Base-by-base conservation (phyloP, 2,797 vertebrate genomes). In the Neomorphus geoffroyi region DNA sequence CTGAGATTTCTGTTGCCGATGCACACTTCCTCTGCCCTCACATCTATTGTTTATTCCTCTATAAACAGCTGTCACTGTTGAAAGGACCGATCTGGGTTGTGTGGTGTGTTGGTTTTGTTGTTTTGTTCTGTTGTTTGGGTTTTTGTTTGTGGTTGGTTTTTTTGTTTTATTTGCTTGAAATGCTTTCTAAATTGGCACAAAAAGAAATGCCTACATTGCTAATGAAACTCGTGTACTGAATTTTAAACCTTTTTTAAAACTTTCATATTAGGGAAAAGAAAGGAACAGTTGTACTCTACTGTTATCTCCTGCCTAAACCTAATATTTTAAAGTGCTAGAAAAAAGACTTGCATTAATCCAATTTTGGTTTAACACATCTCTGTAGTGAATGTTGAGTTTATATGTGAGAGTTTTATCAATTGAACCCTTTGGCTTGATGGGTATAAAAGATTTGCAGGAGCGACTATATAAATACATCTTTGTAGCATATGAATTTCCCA, bases 21-120 rank as follows among this genome's bases (percentile, higher is more conserved):
- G 17, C 56, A 56, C 19, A 4, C 18, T 87, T 81, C 79, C 67
- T 72, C 51, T 81, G 3, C 67, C 45, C 41, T 82, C 72, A 32
- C 32, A 17, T 84, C 71, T 73, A 2, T 75, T 13, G 1, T 69
- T 82, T 90, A 66, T 87, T 88, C 33, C 69, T 90, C 6, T 80
- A 48, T 90, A 88, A 96, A 91, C 79, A 94, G 43, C 72, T 94
- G 57, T 88, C 72, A 22, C 24, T 50, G 41, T 39, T 92, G 69
- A 92, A 90, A 75, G 54, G 39, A 51, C 32, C 73, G 6, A 4
- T 71, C 62, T 74, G 69, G 22, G 5, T 48, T 92, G 19, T 79
- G 58, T 83, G 56, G 18, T 90, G 56, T 6, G 26, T 28, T 67
- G 26, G n/a, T 15, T 21, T 61, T 12, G 17, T 17, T 58, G 11